These are phyloP conservation scores for Gerosis bhagava DNA, from an alignment of 2,888 invertebrate species.

Conservation along the genomic window DNA sequence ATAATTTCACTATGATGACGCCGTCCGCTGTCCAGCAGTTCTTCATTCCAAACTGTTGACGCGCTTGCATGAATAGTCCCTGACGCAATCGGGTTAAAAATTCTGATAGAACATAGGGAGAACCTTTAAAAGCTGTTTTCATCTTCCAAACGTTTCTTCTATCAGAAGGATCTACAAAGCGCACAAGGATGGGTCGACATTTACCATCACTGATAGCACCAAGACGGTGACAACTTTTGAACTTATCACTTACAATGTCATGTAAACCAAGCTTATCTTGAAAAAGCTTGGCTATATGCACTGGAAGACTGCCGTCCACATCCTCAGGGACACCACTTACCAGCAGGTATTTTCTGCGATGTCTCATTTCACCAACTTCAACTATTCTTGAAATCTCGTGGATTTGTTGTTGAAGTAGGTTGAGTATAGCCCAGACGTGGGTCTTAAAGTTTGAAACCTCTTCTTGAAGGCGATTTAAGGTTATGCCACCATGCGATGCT, in stretches of 20 bases:
- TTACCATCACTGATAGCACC: neutral
- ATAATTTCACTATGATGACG: neutral
- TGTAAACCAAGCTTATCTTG: conserved; percentile 4
- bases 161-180: neutral
- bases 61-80: neutral
- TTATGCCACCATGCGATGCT: neutral
- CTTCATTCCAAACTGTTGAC: neutral
- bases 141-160: neutral
- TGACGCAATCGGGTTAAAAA: conserved; percentile 3
- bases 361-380: conserved; percentile 1
- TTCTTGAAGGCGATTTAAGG: neutral
- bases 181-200: neutral
- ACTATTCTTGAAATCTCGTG: neutral
- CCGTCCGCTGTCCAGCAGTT: neutral
- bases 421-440: neutral
- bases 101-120: neutral
- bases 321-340: neutral
- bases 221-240: conserved; percentile 5
- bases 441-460: neutral
- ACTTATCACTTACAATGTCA: neutral
- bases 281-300: neutral
- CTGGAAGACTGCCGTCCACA: neutral
- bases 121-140: neutral
- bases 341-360: neutral
- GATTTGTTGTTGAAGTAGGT: neutral